A percentile compares a stretch with the other conserved stretches of the same genome.
Conservation (phyloP, 2,797 vertebrate genomes). For the Parotocinclus haroldoi region DNA sequence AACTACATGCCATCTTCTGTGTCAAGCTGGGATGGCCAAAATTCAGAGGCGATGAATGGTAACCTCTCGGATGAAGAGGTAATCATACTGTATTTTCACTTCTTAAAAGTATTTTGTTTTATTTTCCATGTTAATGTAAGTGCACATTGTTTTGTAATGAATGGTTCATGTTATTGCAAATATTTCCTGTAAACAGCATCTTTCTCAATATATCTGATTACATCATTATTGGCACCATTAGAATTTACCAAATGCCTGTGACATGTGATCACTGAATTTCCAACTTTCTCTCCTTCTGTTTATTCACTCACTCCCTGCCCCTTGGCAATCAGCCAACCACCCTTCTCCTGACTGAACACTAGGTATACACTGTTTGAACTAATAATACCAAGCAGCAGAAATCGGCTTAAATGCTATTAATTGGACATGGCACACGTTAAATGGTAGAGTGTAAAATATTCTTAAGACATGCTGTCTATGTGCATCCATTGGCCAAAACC, state of each 20-base stretch:
- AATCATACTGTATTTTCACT: conserved; percentile 27
- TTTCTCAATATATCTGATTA: no score
- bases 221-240: no score
- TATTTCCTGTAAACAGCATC: no score
- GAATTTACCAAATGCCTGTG: no score
- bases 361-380: conserved; percentile 11
- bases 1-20: conserved; percentile 82
- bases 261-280: not conserved
- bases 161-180: no score
- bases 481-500: no score
- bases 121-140: no score
- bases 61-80: conserved; percentile 87
- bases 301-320: conserved; percentile 8
- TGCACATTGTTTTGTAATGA: no score
- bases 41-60: conserved; percentile 81
- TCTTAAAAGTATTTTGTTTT: no score
- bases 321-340: conserved; percentile 20
- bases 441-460: no score
- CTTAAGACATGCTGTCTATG: no score
- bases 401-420: not conserved
- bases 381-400: conserved; percentile 2
- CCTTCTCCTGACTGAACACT: conserved; percentile 1
- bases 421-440: no score
- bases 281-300: not conserved
- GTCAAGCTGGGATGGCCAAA: conserved; percentile 81